Base-by-base conservation (phyloP, 2,888 invertebrate genomes). In the Tinea pellionella region DNA sequence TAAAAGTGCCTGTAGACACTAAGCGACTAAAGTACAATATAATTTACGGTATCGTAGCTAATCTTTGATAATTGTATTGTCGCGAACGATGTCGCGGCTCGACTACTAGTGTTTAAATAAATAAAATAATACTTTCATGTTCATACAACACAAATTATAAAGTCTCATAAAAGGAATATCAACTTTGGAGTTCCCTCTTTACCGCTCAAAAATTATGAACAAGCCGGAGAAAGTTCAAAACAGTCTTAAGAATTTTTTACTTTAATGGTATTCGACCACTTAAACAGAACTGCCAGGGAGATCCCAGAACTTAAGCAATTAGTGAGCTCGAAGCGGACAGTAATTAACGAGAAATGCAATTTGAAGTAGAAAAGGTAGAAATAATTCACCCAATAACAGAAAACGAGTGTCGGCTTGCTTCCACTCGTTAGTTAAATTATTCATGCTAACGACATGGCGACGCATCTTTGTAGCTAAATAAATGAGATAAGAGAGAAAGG, bases 261-360 rank as follows among this genome's bases (percentile, higher is more conserved):
- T 78, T 76, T 75, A 78, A 78, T 77, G 78, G 77, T 78, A 81
- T 74, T 80, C 78, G 69, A 78, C 80, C 78, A 82, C 79, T 84
- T 78, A 74, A 74, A 74, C 74, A 73, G 69, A 74, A 74, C 76
- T 77, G 80, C 75, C 73, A 80, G 74, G 74, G 77, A 81, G 82
- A 83, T 84, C 80, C 75, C 74, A 71, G 80, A 86, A 85, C 84
- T 86, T 86, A 84, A 84, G 85, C 85, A 86, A 86, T 86, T 86
- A 86, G 85, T 75, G 80, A 80, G 79, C 74, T 78, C 75, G 72
- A 83, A 78, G 78, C 82, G 78, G 84, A 85, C 84, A 83, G 85
- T 83, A 86, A 85, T 86, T 86, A 86, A 80, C 77, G 79, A 71
- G 78, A 80, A 80, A 80, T 82, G 82, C 79, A 80, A 81, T 84